Conservation (phyloP, 2,888 invertebrate species). For the Euproctis similis region DNA sequence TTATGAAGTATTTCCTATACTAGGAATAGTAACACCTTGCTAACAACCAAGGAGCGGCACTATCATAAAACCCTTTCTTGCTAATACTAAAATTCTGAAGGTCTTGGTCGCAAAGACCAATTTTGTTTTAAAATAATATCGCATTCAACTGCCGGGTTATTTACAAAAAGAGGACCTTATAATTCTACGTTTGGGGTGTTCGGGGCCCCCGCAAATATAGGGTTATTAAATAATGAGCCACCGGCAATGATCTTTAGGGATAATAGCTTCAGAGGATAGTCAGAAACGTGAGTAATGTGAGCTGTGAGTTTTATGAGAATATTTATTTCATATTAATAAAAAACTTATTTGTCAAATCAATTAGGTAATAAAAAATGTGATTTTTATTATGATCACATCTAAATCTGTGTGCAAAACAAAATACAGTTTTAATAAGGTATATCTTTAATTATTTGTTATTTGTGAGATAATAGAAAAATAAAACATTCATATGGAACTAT, state of each 20-base stretch:
- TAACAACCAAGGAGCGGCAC: no score
- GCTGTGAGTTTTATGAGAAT: conserved; percentile 14
- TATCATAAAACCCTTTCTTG: conserved; percentile 4
- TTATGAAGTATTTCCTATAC: no score
- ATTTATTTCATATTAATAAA: no score
- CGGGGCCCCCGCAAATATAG: conserved; percentile 38
- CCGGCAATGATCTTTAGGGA: conserved; percentile 29
- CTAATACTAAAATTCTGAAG: conserved; percentile 15
- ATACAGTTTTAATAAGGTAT: no score
- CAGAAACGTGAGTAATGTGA: conserved; percentile 12
- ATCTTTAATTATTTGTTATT: no score
- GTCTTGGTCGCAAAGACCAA: conserved; percentile 8
- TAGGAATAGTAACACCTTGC: no score
- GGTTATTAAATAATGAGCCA: conserved; percentile 65
- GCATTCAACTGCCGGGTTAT: conserved; percentile 46
- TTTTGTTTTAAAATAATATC: conserved; percentile 16
- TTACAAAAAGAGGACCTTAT: conserved; percentile 64
- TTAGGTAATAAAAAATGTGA: no score
- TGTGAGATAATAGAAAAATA: no score
- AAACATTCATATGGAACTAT: no score
- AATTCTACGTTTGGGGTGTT: conserved; percentile 57
- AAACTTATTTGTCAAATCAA: no score
- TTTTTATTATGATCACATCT: no score
- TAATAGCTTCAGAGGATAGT: conserved; percentile 12
- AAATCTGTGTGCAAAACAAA: no score